phyloP scores from a whole-genome alignment of 1,140 invertebrate species.

The Habropoda laboriosa region DNA sequence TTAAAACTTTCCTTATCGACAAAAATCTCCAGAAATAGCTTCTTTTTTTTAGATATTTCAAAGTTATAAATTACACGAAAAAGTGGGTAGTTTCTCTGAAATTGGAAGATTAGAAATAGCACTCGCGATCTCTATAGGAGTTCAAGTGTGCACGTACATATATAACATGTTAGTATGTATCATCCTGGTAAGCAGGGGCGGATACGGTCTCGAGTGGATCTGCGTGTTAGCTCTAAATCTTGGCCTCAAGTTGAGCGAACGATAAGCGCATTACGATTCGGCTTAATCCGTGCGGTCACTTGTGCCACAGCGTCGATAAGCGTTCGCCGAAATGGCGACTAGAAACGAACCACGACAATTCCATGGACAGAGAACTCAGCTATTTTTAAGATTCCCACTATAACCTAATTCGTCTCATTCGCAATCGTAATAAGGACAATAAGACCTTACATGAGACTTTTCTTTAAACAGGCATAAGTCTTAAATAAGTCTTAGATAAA shows the following conservation, averaged over 20 bases:
- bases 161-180: no score
- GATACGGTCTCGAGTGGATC: constrained; percentile 2
- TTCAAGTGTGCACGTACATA: neutral
- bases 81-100: no score
- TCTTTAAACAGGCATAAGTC: no score
- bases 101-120: neutral
- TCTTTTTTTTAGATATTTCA: no score
- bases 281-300: constrained; percentile 18
- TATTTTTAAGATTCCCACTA: no score
- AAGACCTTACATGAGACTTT: no score
- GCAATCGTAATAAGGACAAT: no score
- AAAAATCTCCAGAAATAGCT: no score
- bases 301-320: neutral
- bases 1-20: no score
- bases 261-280: constrained; percentile 31
- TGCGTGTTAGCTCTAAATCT: constrained; percentile 9
- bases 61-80: no score
- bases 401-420: no score
- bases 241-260: constrained; percentile 5
- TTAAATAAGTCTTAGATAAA: no score
- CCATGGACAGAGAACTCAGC: neutral
- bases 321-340: neutral
- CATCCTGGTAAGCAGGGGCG: neutral
- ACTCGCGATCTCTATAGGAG: neutral
- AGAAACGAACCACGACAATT: neutral